Conservation (phyloP, 2,888 invertebrate species). For the Pterobdella sp. region DNA sequence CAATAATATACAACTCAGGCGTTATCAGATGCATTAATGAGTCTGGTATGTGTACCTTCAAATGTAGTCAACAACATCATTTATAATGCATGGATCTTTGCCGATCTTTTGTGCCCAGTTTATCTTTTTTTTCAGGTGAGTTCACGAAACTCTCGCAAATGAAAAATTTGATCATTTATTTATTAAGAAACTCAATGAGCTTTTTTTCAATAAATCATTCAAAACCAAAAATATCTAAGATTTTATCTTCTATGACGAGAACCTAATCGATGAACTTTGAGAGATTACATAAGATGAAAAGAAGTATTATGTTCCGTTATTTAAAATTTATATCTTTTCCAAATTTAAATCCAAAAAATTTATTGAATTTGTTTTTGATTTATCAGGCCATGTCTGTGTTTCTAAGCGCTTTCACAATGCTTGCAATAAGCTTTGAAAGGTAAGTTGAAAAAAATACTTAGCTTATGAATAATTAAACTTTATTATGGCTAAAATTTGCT, state of each 20-base stretch:
- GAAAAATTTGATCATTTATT: no score
- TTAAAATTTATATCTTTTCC: no score
- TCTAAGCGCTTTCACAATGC: constrained; percentile 79
- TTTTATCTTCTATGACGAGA: no score
- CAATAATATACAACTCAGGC: constrained; percentile 42
- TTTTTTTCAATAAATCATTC: no score
- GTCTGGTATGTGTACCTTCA: constrained; percentile 53
- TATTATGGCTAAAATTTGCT: no score
- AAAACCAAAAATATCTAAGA: no score
- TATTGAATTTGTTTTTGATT: no score
- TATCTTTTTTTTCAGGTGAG: constrained; percentile 4
- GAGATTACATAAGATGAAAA: background rate
- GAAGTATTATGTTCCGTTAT: background rate
- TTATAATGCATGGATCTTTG: constrained; percentile 79
- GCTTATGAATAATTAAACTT: no score
- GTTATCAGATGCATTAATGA: constrained; percentile 52
- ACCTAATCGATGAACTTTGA: background rate
- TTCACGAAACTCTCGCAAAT: background rate
- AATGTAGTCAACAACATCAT: constrained; percentile 68
- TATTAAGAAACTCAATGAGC: no score
- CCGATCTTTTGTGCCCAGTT: constrained; percentile 68
- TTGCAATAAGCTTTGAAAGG: constrained; percentile 81
- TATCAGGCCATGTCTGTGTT: constrained; percentile 58
- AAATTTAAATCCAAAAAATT: no score
- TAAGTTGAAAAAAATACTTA: no score